Percentiles rank a stretch among this genome's conserved stretches.
Conservation (phyloP, 2,113 vertebrate genomes). For the Kryptolebias marmoratus region DNA sequence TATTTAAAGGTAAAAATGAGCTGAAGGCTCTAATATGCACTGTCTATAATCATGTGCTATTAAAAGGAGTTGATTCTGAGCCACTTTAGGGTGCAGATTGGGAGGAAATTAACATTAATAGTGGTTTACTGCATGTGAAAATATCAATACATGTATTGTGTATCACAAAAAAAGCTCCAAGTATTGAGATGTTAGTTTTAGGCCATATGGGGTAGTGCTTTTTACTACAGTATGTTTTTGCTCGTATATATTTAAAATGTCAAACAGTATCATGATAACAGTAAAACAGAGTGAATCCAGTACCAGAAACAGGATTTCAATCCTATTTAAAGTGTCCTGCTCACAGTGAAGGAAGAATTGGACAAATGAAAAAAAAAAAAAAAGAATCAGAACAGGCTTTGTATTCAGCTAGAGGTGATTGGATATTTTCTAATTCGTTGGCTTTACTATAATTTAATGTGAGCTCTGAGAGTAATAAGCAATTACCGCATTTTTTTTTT, state of each 20-base stretch:
- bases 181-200: no score
- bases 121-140: no score
- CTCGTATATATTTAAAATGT: not conserved
- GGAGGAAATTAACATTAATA: no score
- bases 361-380: slow-evolving; percentile 15
- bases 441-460: slow-evolving; percentile 69
- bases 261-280: not conserved
- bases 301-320: not conserved
- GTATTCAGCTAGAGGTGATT: slow-evolving; percentile 64
- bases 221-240: no score
- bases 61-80: no score
- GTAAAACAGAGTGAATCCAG: not conserved
- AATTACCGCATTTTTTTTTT: slow-evolving; percentile 70
- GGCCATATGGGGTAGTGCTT: no score
- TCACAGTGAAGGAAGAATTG: not conserved
- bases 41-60: no score
- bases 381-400: slow-evolving; percentile 13
- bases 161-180: no score
- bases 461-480: slow-evolving; percentile 70
- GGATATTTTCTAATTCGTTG: slow-evolving; percentile 70
- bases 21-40: no score
- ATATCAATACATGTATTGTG: no score
- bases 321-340: not conserved
- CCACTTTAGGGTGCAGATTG: no score
- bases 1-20: no score